Percentiles rank a stretch among this genome's conserved stretches.
These are phyloP conservation scores for Rhingia rostrata DNA, from an alignment of 2,888 invertebrate genomes.

Conservation along the genomic window DNA sequence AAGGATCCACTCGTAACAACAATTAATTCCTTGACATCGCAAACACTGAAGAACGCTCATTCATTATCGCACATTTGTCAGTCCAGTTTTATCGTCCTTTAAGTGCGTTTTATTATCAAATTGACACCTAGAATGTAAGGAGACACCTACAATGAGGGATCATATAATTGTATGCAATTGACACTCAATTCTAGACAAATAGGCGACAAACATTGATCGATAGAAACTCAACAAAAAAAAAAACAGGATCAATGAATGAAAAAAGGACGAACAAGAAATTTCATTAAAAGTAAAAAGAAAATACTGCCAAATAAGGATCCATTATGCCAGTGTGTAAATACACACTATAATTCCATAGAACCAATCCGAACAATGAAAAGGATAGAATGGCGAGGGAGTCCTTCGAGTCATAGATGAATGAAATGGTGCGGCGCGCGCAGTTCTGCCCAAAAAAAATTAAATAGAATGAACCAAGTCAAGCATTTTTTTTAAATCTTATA, in stretches of 20 bases:
- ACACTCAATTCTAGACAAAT: conserved; percentile 72
- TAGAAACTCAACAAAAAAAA: conserved; percentile 19
- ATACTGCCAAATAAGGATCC: conserved; percentile 64
- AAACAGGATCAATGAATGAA: conserved; percentile 21
- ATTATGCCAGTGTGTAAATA: conserved; percentile 61
- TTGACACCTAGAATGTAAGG: conserved; percentile 60
- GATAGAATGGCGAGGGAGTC: conserved; percentile 8
- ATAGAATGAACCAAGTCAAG: conserved; percentile 51
- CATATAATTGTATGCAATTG: conserved; percentile 63
- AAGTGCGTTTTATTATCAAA: conserved; percentile 71
- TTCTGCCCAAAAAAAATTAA: conserved; percentile 9
- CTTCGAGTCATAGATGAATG: conserved; percentile 38
- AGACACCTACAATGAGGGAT: conserved; percentile 58
- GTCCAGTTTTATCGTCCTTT: conserved; percentile 69
- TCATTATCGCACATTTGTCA: conserved; percentile 63
- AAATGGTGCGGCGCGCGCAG: conserved; percentile 65
- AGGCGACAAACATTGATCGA: conserved; percentile 69
- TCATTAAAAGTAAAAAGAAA: conserved; percentile 44
- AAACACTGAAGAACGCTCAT: conserved; percentile 30
- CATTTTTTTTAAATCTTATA: conserved; percentile 10
- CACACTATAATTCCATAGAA: conserved; percentile 72
- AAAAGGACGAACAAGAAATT: conserved; percentile 45
- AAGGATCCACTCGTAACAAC: conserved; percentile 66
- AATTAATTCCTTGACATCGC: conserved; percentile 68
- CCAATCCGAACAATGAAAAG: conserved; percentile 49